Conservation (phyloP, 2,113 vertebrate genomes). For the Eptesicus fuscus region DNA sequence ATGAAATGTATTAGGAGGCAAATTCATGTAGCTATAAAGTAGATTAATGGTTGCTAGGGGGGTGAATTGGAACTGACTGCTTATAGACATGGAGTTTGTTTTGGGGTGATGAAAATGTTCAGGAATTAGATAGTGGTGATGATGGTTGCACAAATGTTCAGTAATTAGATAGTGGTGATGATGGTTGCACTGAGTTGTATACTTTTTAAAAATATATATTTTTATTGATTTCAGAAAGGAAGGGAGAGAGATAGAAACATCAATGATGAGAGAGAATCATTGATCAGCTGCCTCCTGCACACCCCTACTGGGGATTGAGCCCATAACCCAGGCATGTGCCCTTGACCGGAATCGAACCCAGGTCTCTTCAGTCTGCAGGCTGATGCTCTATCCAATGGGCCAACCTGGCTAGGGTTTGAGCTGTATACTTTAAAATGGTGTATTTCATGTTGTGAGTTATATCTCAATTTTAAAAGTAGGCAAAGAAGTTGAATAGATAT, state of each 20-base stretch:
- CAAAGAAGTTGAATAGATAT: background rate
- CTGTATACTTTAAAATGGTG: background rate
- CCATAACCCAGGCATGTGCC: no score
- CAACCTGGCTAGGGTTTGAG: no score
- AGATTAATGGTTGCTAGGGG: background rate
- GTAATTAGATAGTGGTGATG: slow-evolving; percentile 12
- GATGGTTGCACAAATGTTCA: slow-evolving; percentile 8
- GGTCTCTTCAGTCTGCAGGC: no score
- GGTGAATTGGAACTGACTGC: background rate
- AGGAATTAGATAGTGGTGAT: slow-evolving; percentile 11
- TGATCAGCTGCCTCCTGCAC: no score
- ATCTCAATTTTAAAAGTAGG: background rate
- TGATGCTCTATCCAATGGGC: no score
- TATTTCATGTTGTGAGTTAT: background rate
- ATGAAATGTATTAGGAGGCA: background rate
- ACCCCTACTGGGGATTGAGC: no score
- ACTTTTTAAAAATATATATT: background rate
- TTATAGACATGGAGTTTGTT: background rate
- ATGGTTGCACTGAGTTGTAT: background rate
- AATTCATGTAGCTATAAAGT: background rate
- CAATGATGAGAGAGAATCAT: no score
- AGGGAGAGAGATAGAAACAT: no score
- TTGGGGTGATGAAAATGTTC: background rate
- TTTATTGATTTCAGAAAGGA: no score
- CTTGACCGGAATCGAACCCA: no score